phyloP scores from a whole-genome alignment of 37 sponge, comb jelly and placozoan genomes.

The Agelas oroides region DNA sequence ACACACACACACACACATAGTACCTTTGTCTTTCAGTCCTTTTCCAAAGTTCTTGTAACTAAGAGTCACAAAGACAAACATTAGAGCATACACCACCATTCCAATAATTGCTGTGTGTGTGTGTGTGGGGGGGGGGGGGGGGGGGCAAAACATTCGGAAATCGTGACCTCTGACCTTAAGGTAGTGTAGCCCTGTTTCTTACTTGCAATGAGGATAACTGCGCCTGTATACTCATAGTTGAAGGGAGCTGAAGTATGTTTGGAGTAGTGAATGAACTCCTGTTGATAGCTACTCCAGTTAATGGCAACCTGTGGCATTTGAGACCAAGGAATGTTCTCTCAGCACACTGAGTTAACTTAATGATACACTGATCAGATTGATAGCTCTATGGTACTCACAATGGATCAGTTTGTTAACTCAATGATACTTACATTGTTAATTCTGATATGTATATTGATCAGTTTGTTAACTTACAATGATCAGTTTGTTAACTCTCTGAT shows the following conservation, averaged over 20 bases:
- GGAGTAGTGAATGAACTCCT: constrained; percentile 11
- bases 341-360: too few relatives aligned
- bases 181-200: too few relatives aligned
- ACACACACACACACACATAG: neutral
- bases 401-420: too few relatives aligned
- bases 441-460: too few relatives aligned
- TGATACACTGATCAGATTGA: too few relatives aligned
- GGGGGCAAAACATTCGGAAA: too few relatives aligned
- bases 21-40: constrained; percentile 52
- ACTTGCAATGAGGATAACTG: constrained; percentile 2
- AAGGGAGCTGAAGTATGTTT: neutral
- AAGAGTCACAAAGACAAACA: constrained; percentile 3
- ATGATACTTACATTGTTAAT: too few relatives aligned
- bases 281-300: constrained; percentile 18
- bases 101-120: too few relatives aligned
- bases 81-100: neutral
- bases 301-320: constrained; percentile 12
- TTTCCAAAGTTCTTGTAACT: constrained; percentile 36
- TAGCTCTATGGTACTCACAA: too few relatives aligned
- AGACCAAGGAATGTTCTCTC: neutral
- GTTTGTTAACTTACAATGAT: too few relatives aligned
- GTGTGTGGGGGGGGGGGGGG: neutral
- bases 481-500: too few relatives aligned
- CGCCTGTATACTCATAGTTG: constrained; percentile 4
- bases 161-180: too few relatives aligned